Evolutionary conservation across 2,797 vertebrate genomes (phyloP).

Genomic region (Prunella strophiata): DNA sequence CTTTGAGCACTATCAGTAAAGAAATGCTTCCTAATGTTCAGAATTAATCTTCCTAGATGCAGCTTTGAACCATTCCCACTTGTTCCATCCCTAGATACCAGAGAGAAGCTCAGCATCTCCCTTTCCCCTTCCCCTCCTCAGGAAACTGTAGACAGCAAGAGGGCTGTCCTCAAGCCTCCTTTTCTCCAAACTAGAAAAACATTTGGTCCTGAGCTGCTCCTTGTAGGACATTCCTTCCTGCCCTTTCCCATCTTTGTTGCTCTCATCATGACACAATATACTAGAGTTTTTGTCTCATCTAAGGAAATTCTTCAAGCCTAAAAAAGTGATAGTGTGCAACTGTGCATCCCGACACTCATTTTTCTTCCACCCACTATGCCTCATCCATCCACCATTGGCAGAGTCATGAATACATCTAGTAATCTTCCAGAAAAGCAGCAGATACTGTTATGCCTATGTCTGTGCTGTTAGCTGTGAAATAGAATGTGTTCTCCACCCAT

Average conservation of each 20-base stretch:
- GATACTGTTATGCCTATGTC: background rate
- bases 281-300: background rate
- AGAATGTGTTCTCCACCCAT: background rate
- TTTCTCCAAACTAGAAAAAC: background rate
- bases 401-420: background rate
- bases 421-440: background rate
- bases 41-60: background rate
- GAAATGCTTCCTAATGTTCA: background rate
- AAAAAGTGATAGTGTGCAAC: background rate
- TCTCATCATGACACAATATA: background rate
- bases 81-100: background rate
- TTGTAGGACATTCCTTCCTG: background rate
- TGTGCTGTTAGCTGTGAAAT: background rate
- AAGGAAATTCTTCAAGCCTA: background rate
- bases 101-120: background rate
- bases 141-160: background rate
- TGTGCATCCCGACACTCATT: background rate
- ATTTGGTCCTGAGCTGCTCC: background rate
- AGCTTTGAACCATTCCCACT: background rate
- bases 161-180: background rate
- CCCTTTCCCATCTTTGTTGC: background rate
- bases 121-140: background rate
- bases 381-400: background rate
- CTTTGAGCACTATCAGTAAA: background rate
- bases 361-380: background rate